These are phyloP conservation scores for Sarcophaga rosellei DNA, from an alignment of 2,888 invertebrate species.

Conservation along the genomic window DNA sequence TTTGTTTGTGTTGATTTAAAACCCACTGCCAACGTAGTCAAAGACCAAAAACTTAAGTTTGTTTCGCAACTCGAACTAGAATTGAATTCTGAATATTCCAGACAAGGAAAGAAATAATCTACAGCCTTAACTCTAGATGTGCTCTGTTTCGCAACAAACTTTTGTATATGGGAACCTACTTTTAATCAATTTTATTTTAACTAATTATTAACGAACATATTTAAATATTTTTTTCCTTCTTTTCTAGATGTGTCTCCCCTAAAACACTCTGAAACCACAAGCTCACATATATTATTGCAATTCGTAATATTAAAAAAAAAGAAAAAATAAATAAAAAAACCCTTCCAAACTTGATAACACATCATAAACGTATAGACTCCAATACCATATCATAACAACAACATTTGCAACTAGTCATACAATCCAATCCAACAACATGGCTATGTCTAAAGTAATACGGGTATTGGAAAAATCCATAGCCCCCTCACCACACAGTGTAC, in stretches of 20 bases:
- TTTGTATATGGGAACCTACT: too few relatives aligned
- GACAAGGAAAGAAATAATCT: too few relatives aligned
- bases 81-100: too few relatives aligned
- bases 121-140: too few relatives aligned
- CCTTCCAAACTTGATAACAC: neutral
- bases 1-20: too few relatives aligned
- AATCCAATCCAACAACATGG: constrained; percentile 84
- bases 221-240: neutral
- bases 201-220: too few relatives aligned
- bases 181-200: too few relatives aligned
- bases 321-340: neutral
- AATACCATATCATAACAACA: neutral
- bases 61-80: too few relatives aligned
- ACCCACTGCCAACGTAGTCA: too few relatives aligned
- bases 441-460: constrained; percentile 96
- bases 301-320: neutral
- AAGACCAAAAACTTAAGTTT: too few relatives aligned
- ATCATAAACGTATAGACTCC: neutral
- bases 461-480: constrained; percentile 93
- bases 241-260: constrained; percentile 53
- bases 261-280: neutral
- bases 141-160: too few relatives aligned
- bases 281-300: neutral
- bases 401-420: neutral
- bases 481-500: constrained; percentile 93